Evolutionary conservation across 53 echinoderm and acorn worm genomes (phyloP).

Genomic region (Stichopus horrens): DNA sequence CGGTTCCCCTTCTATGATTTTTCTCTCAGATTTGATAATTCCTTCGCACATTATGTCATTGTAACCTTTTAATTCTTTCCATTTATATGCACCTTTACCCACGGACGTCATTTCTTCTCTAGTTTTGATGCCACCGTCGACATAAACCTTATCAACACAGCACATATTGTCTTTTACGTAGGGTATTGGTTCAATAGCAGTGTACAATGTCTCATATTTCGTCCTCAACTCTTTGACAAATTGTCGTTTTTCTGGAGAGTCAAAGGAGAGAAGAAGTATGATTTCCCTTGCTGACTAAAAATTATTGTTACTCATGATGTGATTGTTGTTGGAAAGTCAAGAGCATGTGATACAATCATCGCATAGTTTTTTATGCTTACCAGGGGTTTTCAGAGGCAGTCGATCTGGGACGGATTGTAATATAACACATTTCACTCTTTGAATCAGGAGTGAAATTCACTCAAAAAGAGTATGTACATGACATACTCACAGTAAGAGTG

Average conservation of each 20-base stretch:
- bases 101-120: background rate
- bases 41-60: background rate
- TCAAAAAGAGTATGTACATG: too few species aligned
- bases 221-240: background rate
- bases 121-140: background rate
- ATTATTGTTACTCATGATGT: too few species aligned
- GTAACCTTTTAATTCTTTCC: background rate
- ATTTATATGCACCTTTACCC: background rate
- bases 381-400: too few species aligned
- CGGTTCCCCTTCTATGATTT: conserved; percentile 18
- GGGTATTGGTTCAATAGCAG: background rate
- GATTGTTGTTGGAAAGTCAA: too few species aligned
- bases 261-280: background rate
- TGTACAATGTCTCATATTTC: conserved; percentile 1
- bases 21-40: background rate
- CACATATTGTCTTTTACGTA: background rate
- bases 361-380: too few species aligned
- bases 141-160: background rate
- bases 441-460: too few species aligned
- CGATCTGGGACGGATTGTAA: too few species aligned
- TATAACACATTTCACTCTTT: too few species aligned
- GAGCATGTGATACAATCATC: too few species aligned
- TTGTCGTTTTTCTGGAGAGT: background rate
- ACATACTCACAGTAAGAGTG: too few species aligned
- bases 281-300: background rate